These are phyloP conservation scores for Oophaga pumilio DNA, from an alignment of 2,113 vertebrate species.

Conservation along the genomic window DNA sequence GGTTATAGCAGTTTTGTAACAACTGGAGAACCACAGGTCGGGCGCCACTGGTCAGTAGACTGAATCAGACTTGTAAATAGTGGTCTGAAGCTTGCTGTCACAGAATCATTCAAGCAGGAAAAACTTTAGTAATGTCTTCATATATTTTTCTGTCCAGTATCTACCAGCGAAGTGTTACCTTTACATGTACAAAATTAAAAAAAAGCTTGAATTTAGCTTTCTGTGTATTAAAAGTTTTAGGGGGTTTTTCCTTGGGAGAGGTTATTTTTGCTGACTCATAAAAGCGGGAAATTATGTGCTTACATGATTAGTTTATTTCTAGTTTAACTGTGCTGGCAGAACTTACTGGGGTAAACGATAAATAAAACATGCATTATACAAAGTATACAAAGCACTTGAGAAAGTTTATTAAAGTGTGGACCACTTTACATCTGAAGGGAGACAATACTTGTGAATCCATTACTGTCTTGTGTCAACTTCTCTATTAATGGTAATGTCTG, in stretches of 20 bases:
- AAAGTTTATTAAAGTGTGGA: neutral
- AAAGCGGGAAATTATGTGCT: neutral
- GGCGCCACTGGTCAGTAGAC: neutral
- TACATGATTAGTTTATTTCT: neutral
- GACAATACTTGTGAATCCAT: neutral
- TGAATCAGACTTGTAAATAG: neutral
- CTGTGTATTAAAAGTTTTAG: neutral
- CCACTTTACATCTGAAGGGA: neutral
- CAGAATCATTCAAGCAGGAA: neutral
- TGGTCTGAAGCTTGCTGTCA: neutral
- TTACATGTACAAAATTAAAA: neutral
- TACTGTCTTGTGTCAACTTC: neutral
- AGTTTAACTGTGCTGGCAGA: neutral
- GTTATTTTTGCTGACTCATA: neutral
- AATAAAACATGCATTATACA: neutral
- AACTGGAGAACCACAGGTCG: neutral
- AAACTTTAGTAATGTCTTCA: neutral
- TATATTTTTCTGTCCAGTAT: neutral
- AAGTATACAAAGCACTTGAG: neutral
- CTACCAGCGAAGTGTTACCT: neutral
- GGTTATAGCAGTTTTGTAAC: neutral
- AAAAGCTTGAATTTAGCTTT: neutral
- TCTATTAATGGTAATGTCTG: neutral
- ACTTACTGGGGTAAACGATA: neutral
- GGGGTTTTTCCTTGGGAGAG: neutral